phyloP scores from a whole-genome alignment of 2,113 vertebrate genomes.

The Amphilophus citrinellus region DNA sequence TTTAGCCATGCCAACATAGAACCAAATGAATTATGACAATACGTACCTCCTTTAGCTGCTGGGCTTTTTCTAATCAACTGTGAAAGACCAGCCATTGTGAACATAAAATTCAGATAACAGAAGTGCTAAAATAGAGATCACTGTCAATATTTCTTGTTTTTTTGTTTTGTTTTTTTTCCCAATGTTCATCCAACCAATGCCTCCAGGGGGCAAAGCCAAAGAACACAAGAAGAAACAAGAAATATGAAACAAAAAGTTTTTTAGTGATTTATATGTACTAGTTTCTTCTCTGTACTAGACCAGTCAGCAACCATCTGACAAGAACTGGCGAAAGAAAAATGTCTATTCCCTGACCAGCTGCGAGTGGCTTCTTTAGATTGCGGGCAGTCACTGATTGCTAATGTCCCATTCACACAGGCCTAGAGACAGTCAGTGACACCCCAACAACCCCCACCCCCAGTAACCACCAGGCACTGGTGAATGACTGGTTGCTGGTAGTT shows the following conservation, averaged over 20 bases:
- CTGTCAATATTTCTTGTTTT: not conserved
- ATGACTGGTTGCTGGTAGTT: no score
- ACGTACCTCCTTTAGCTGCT: slow-evolving; percentile 38
- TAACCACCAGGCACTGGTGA: no score
- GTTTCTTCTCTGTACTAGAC: not conserved
- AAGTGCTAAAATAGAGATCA: slow-evolving; percentile 39
- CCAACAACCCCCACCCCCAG: no score
- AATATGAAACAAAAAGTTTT: not conserved
- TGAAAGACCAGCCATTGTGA: slow-evolving; percentile 37
- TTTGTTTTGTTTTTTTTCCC: not conserved
- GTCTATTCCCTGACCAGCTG: not conserved
- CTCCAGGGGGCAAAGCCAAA: not conserved
- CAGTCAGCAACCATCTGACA: not conserved
- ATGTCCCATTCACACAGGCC: not conserved
- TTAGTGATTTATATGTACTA: not conserved
- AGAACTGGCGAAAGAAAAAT: not conserved
- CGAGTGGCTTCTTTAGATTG: not conserved
- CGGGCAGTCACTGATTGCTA: not conserved
- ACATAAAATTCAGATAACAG: slow-evolving; percentile 31
- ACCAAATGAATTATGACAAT: slow-evolving; percentile 69
- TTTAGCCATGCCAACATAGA: slow-evolving; percentile 69
- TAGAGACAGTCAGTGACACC: no score
- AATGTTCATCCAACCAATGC: not conserved
- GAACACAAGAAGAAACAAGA: not conserved
- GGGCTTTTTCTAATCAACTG: slow-evolving; percentile 37